Conservation (phyloP, 2,113 vertebrate species). For the Vidua chalybeata region DNA sequence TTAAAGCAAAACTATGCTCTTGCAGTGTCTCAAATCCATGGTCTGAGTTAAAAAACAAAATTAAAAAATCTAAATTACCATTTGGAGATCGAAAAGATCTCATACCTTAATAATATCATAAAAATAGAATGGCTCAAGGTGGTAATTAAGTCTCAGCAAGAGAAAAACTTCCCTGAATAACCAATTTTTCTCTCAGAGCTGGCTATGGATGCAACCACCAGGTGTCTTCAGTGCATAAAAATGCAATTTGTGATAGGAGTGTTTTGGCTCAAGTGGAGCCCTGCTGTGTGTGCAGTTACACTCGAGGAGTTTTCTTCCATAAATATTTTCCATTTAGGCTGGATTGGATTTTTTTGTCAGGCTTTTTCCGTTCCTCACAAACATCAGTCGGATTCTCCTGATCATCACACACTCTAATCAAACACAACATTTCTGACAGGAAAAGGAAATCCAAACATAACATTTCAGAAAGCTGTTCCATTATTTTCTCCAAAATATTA, state of each 20-base stretch:
- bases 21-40: neutral
- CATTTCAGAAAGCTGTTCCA: neutral
- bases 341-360: neutral
- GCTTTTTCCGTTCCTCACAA: neutral
- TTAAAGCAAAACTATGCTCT: neutral
- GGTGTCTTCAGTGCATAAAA: neutral
- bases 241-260: neutral
- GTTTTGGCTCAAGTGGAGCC: neutral
- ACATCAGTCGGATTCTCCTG: neutral
- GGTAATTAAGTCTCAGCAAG: neutral
- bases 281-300: neutral
- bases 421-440: neutral
- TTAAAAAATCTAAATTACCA: neutral
- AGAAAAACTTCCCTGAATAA: neutral
- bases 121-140: neutral
- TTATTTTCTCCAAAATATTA: neutral
- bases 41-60: neutral
- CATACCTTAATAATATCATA: neutral
- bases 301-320: neutral
- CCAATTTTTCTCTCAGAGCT: neutral
- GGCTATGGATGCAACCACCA: neutral
- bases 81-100: neutral
- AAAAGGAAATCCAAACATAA: neutral
- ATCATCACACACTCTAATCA: neutral
- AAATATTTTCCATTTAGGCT: neutral